Conservation (phyloP, 2,888 invertebrate species). For the Prosapia bicincta region DNA sequence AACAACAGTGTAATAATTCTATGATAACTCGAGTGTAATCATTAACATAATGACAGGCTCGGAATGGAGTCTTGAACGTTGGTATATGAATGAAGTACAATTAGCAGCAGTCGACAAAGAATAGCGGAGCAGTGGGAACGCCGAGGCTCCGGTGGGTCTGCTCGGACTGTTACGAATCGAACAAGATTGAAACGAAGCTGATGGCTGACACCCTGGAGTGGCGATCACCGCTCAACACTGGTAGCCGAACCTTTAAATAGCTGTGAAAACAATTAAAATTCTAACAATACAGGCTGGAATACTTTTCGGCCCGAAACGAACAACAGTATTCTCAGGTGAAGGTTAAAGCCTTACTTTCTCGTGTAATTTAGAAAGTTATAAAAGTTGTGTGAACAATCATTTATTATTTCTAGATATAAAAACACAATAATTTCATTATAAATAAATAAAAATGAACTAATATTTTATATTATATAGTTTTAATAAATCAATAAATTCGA, state of each 20-base stretch:
- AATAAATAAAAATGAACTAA: no score
- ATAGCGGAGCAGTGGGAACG: constrained; percentile 16
- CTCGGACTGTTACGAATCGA: constrained; percentile 14
- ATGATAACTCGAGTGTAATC: background rate
- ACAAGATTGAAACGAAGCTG: constrained; percentile 23
- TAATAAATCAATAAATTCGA: no score
- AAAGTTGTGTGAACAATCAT: no score
- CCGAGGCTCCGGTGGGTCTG: constrained; percentile 19
- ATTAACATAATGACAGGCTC: background rate
- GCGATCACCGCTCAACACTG: constrained; percentile 21
- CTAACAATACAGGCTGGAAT: background rate
- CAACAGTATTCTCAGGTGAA: background rate
- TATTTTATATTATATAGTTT: no score
- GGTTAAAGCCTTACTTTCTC: background rate
- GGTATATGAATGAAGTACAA: background rate
- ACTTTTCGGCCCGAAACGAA: background rate
- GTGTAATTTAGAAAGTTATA: no score
- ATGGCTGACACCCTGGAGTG: background rate
- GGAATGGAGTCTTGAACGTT: background rate
- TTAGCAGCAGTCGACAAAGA: background rate
- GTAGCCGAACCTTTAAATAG: constrained; percentile 11
- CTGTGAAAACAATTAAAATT: constrained; percentile 18
- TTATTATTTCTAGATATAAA: no score
- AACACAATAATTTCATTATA: no score
- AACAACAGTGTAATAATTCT: background rate